Evolutionary conservation across 2,113 vertebrate genomes (phyloP), one percentile per base, ranked within the genome.

Genomic region (Acrocephalus arundinaceus): DNA sequence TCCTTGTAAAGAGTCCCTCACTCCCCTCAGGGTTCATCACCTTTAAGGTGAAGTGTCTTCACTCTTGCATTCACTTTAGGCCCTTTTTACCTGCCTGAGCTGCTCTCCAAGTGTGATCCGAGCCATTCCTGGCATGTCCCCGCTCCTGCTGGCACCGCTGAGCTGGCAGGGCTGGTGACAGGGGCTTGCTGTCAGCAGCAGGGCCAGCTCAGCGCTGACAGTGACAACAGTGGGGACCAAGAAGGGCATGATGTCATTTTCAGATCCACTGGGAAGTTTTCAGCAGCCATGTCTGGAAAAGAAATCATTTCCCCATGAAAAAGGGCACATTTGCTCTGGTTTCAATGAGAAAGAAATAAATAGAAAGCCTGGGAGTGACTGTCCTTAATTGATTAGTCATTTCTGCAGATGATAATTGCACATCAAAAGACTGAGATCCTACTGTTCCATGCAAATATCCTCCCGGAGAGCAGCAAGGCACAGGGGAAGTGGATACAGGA

Each of bases 331-430:
- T 93, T 49, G 57, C 83, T 96, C 92, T 51, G 49, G 70, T 94
- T 96, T 96, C 94, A 96, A 90, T 93, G 92, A 95, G 90, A 96
- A 93, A 92, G 93, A 92, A 95, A 95, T 72, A 96, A 96, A 96
- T 96, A 96, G 96, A 93, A 96, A 93, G 78, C 37, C 81, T 93
- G 89, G 85, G 58, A 84, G 85, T 96, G 92, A 84, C 96, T 96
- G 92, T 90, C 92, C 90, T 94, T 96, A 94, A 97, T 96, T 96
- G 93, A 96, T 96, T 96, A 96, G 93, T 96, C 96, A 96, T 96
- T 96, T 96, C 96, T 96, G 95, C 96, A 95, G 93, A 95, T 96
- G 90, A 93, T 97, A 96, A 96, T 96, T 96, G 90, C 88, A 96
- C 93, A 94, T 95, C 83, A 95, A 82, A 94, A 85, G 90, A 20